Conservation (phyloP, 2,797 vertebrate species). For the Sebastes aleutianus region DNA sequence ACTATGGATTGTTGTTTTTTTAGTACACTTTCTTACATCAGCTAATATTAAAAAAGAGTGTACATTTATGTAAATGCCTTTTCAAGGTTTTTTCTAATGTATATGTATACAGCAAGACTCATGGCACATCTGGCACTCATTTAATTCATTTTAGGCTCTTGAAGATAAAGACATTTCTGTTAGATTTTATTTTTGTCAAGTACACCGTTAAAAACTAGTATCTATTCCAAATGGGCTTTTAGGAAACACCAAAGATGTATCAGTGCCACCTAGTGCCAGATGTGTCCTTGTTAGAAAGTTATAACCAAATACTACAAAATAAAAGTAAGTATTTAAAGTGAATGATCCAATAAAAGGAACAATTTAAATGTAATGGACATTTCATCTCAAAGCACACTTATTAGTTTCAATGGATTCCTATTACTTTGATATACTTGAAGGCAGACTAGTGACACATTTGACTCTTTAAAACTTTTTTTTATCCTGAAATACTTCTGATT, state of each 20-base stretch:
- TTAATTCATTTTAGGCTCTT: background rate
- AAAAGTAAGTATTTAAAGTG: background rate
- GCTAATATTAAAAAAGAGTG: background rate
- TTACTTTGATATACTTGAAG: background rate
- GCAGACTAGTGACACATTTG: background rate
- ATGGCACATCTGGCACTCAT: background rate
- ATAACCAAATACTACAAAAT: background rate
- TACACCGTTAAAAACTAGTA: background rate
- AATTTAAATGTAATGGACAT: background rate
- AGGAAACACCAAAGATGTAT: background rate
- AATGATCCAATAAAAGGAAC: background rate
- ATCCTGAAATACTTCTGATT: background rate
- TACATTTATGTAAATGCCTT: background rate
- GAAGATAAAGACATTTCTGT: too few relatives aligned
- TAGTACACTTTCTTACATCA: background rate
- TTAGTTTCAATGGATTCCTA: background rate
- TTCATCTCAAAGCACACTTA: background rate
- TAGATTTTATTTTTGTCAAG: background rate
- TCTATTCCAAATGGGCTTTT: background rate
- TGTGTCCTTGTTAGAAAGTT: background rate
- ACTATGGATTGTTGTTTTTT: background rate
- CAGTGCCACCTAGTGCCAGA: constrained; percentile 17
- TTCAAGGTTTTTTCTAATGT: background rate
- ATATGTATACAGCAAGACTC: background rate
- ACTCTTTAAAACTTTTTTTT: background rate